Evolutionary conservation across 2,113 vertebrate species (phyloP).

Genomic region (Vulpes ferrilata): DNA sequence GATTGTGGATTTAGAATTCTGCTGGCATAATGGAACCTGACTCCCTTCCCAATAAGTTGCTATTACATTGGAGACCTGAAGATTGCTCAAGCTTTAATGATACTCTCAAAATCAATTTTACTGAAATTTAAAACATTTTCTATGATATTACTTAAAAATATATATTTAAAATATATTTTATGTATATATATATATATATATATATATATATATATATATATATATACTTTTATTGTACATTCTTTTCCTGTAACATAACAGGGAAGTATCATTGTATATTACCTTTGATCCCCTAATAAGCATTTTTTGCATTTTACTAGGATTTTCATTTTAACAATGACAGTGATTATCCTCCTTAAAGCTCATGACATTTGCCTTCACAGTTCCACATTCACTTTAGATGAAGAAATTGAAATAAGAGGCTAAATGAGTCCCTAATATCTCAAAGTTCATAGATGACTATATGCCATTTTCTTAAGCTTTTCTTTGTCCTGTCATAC

Average conservation of each 20-base stretch:
- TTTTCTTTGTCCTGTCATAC: not conserved
- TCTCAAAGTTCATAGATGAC: not conserved
- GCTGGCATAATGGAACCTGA: not conserved
- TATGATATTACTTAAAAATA: not conserved
- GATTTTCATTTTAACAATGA: slow-evolving; percentile 49
- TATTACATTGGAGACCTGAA: not conserved
- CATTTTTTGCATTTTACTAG: not conserved
- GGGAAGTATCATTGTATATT: not conserved
- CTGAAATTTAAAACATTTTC: not conserved
- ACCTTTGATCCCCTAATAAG: slow-evolving; percentile 16
- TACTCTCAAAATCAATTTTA: not conserved
- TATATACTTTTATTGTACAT: not conserved
- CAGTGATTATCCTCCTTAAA: not conserved
- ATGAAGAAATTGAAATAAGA: not conserved
- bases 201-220: not conserved
- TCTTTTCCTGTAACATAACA: not conserved
- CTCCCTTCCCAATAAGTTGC: not conserved
- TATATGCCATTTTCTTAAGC: not conserved
- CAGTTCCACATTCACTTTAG: not conserved
- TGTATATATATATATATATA: not conserved
- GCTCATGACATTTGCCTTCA: not conserved
- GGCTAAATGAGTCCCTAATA: not conserved
- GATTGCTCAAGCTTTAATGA: not conserved
- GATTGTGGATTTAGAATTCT: slow-evolving; percentile 24
- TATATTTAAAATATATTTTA: not conserved